Evolutionary conservation across 2,888 invertebrate genomes (phyloP).

Genomic region (Leptogaster cylindrica): DNA sequence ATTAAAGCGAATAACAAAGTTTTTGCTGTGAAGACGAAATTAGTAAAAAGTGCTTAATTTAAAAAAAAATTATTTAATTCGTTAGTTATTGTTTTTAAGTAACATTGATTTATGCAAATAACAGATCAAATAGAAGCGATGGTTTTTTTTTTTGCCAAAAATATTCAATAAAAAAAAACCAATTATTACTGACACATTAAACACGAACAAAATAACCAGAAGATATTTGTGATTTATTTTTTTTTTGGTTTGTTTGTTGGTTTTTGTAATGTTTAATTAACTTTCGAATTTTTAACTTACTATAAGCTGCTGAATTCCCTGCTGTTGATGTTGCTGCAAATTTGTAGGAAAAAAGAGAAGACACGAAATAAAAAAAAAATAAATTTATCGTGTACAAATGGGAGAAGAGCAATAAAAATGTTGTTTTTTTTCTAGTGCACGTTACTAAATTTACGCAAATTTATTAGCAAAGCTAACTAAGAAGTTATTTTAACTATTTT

Average conservation of each 20-base stretch:
- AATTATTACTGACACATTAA: conserved; percentile 2
- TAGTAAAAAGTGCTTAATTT: no score
- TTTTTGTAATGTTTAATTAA: neutral
- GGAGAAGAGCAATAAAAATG: conserved; percentile 11
- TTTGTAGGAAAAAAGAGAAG: conserved; percentile 11
- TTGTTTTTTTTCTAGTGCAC: conserved; percentile 16
- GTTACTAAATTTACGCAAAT: conserved; percentile 19
- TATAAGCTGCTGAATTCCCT: conserved; percentile 89
- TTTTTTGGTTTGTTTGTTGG: neutral
- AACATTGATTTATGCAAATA: no score
- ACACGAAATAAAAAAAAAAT: conserved; percentile 37
- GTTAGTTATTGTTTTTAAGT: no score
- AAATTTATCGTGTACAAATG: conserved; percentile 2
- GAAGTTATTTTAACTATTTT: no score
- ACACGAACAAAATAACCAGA: conserved; percentile 17
- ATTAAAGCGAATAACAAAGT: no score
- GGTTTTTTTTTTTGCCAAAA: neutral
- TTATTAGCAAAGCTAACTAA: no score
- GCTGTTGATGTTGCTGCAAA: conserved; percentile 88
- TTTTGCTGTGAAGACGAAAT: no score
- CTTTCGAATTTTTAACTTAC: conserved; percentile 68
- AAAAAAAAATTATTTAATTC: no score
- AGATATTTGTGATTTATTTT: conserved; percentile 4
- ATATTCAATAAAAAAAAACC: conserved; percentile 4
- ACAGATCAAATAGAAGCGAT: conserved; percentile 15